These are phyloP conservation scores for Chamaetylas fuelleborni DNA, from an alignment of 2,113 vertebrate genomes.

Conservation along the genomic window DNA sequence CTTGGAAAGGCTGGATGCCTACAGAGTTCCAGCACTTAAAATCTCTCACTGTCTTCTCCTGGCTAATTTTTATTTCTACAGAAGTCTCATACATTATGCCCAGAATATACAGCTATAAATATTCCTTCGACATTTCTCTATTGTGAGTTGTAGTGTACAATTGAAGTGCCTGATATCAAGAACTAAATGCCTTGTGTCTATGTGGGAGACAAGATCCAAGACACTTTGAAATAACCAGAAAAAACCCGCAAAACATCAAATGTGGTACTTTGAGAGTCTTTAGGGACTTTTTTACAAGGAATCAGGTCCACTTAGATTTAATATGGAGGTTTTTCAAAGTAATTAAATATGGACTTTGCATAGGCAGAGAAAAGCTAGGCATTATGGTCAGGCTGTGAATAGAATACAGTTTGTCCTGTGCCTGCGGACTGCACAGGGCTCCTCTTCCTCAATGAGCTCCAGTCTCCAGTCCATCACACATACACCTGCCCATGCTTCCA, in stretches of 20 bases:
- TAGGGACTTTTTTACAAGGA: not conserved
- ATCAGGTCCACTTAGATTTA: not conserved
- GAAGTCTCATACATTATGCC: not conserved
- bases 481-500: not conserved
- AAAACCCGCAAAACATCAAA: not conserved
- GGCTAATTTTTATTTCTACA: not conserved
- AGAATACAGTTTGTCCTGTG: not conserved
- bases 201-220: not conserved
- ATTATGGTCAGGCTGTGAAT: not conserved
- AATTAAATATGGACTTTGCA: not conserved
- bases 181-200: not conserved
- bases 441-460: not conserved
- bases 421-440: not conserved
- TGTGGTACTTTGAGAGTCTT: not conserved
- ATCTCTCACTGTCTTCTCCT: not conserved
- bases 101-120: slow-evolving; percentile 12
- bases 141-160: not conserved
- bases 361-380: not conserved
- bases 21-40: not conserved
- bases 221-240: not conserved
- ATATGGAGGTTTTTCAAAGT: not conserved
- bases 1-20: not conserved
- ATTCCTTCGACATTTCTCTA: not conserved
- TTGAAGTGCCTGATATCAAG: not conserved
- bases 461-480: fast-evolving